Percentiles rank a stretch among this genome's conserved stretches.
phyloP scores from a whole-genome alignment of 2,797 vertebrate genomes.

The Delichon dasypus region DNA sequence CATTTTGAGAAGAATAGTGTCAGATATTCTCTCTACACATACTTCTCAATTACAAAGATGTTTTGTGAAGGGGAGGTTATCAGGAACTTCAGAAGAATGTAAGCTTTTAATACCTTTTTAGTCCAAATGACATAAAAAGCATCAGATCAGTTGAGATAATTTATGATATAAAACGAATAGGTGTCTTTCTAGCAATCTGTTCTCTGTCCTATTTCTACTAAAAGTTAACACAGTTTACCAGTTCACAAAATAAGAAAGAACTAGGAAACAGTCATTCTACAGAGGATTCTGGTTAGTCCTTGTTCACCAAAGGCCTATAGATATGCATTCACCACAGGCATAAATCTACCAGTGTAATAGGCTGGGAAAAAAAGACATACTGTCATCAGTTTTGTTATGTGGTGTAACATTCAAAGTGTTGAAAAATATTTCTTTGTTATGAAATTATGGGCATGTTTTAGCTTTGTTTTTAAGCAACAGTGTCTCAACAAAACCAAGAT shows the following conservation, averaged over 20 bases:
- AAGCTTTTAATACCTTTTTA: not conserved
- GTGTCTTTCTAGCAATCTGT: not conserved
- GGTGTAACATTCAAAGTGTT: conserved; percentile 47
- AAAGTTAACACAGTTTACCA: not conserved
- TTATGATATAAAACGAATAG: not conserved
- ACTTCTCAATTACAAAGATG: not conserved
- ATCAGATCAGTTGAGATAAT: not conserved
- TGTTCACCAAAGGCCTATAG: not conserved
- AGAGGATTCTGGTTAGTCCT: not conserved
- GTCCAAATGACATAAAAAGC: not conserved
- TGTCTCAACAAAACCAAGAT: conserved; percentile 34
- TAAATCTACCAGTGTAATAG: not conserved
- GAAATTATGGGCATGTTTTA: conserved; percentile 58
- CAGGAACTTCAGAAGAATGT: not conserved
- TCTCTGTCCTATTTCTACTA: not conserved
- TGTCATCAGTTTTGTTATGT: conserved; percentile 47
- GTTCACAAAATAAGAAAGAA: not conserved
- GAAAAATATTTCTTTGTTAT: conserved; percentile 62
- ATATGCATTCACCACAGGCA: not conserved
- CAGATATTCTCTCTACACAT: not conserved
- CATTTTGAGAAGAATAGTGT: not conserved
- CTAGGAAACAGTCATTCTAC: not conserved
- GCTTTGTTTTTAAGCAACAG: conserved; percentile 50
- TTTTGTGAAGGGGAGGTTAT: not conserved
- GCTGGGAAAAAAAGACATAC: not conserved